Evolutionary conservation across 2,797 vertebrate genomes (phyloP).

Genomic region (Cetoscarus ocellatus): DNA sequence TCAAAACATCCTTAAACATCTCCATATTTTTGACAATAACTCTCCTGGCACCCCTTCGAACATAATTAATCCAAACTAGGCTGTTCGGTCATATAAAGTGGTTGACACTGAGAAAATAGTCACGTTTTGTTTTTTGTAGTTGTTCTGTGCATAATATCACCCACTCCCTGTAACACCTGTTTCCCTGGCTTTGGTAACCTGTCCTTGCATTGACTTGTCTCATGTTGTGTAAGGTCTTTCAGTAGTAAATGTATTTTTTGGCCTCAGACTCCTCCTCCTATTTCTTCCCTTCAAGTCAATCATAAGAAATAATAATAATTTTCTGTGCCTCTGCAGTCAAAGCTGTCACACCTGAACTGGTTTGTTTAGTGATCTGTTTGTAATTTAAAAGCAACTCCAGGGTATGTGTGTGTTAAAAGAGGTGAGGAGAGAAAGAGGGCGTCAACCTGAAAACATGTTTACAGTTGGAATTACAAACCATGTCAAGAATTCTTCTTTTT

Average conservation of each 20-base stretch:
- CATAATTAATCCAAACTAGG: not conserved
- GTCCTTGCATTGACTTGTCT: constrained; percentile 38
- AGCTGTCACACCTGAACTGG: constrained; percentile 35
- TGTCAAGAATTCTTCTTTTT: not conserved
- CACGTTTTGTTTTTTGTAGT: not conserved
- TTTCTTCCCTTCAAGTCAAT: not conserved
- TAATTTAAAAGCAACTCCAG: constrained; percentile 52
- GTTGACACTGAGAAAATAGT: not conserved
- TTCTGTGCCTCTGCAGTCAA: constrained; percentile 6
- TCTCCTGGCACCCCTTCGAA: not conserved
- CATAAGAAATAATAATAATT: constrained; percentile 13
- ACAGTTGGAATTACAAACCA: not conserved
- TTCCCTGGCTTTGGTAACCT: constrained; percentile 31
- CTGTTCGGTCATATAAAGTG: not conserved
- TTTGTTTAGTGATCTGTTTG: constrained; percentile 49
- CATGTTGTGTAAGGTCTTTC: constrained; percentile 29
- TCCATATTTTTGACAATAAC: not conserved
- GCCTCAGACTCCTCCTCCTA: constrained; percentile 5
- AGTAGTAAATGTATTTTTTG: constrained; percentile 12
- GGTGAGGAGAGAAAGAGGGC: constrained; percentile 1
- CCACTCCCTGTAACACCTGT: constrained; percentile 9
- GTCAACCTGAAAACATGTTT: not conserved
- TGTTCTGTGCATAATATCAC: not conserved
- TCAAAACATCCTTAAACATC: not conserved
- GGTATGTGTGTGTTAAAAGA: constrained; percentile 16